phyloP scores from a whole-genome alignment of 1,140 invertebrate genomes.

The Chionoecetes opilio region DNA sequence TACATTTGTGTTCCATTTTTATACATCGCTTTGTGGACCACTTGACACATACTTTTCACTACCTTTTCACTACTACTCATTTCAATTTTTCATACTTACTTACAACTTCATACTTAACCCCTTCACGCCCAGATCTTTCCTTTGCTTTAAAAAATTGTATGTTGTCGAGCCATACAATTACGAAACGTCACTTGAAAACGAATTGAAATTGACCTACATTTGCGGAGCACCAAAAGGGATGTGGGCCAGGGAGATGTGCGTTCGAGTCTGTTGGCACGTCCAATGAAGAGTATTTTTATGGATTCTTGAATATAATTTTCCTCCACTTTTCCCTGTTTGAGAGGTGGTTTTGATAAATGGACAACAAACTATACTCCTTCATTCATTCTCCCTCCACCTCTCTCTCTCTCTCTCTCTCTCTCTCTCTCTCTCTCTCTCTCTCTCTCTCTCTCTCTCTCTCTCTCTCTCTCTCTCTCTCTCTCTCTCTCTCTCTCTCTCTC shows the following conservation, averaged over 20 bases:
- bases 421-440: slow-evolving; percentile 28
- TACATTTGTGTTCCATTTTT: too few relatives aligned
- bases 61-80: too few relatives aligned
- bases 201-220: background rate
- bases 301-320: background rate
- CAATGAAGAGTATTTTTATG: background rate
- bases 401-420: slow-evolving; percentile 27
- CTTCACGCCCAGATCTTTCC: too few relatives aligned
- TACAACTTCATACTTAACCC: too few relatives aligned
- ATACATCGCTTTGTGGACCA: too few relatives aligned
- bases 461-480: background rate
- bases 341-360: background rate
- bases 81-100: too few relatives aligned
- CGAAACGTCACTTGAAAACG: too few relatives aligned
- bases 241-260: background rate
- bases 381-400: background rate
- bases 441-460: slow-evolving; percentile 11
- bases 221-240: background rate
- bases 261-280: background rate
- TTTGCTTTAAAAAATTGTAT: too few relatives aligned
- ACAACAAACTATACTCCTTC: background rate
- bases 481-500: too few relatives aligned
- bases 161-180: too few relatives aligned
- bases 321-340: background rate
- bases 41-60: too few relatives aligned